These are phyloP conservation scores for Clitarchus hookeri DNA, from an alignment of 2,888 invertebrate species.

Conservation along the genomic window DNA sequence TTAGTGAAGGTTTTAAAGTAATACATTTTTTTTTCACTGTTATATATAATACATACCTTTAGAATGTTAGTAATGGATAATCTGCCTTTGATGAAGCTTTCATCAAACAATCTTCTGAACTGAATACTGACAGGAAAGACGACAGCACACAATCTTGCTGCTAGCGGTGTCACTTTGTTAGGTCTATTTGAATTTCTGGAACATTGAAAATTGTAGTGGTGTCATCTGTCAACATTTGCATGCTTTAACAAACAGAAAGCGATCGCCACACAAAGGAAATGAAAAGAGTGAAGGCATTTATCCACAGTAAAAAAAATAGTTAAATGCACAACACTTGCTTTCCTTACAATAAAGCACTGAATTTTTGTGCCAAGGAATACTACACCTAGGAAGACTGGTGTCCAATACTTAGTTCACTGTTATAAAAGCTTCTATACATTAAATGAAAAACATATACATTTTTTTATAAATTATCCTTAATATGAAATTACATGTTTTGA, in stretches of 20 bases:
- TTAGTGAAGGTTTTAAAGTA: neutral
- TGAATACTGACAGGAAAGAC: neutral
- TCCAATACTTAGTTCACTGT: neutral
- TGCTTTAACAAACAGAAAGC: neutral
- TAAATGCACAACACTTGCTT: neutral
- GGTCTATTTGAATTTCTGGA: neutral
- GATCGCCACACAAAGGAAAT: neutral
- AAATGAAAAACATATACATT: neutral
- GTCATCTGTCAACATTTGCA: neutral
- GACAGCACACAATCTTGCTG: neutral
- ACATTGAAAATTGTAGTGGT: neutral
- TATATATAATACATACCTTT: neutral
- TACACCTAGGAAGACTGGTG: neutral
- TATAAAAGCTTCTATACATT: too few species aligned
- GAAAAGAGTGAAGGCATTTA: neutral
- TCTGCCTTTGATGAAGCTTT: neutral
- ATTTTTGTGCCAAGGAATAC: neutral
- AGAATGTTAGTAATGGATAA: neutral
- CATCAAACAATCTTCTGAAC: neutral
- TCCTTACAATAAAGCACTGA: neutral
- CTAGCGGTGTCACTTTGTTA: neutral
- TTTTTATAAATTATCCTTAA: neutral
- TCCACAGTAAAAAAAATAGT: neutral
- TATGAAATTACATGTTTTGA: neutral
- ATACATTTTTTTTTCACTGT: neutral